Evolutionary conservation across 2,113 vertebrate genomes (phyloP).

Genomic region (Nerophis ophidion): DNA sequence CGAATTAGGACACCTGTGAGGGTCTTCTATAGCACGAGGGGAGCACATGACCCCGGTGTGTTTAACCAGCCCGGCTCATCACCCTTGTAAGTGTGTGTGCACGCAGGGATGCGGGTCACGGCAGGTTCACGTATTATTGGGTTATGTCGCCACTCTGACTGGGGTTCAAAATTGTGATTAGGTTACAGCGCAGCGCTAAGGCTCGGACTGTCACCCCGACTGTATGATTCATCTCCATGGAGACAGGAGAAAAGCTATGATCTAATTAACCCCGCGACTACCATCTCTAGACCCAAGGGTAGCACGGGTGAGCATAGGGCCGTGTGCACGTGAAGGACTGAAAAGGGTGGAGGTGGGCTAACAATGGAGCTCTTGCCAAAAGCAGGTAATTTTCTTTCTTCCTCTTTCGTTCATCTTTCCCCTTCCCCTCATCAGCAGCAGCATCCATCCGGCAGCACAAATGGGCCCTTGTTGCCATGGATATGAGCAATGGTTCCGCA

Average conservation of each 20-base stretch:
- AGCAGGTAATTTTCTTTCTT: slow-evolving; percentile 46
- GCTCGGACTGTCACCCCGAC: slow-evolving; percentile 63
- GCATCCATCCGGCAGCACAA: slow-evolving; percentile 53
- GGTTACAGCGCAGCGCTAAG: slow-evolving; percentile 57
- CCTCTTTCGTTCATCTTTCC: slow-evolving; percentile 38
- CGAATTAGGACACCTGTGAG: slow-evolving; percentile 69
- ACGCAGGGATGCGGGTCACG: slow-evolving; percentile 54
- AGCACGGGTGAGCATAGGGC: slow-evolving; percentile 32
- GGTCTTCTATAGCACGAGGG: slow-evolving; percentile 25
- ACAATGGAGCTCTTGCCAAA: slow-evolving; percentile 40
- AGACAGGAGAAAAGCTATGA: slow-evolving; percentile 66
- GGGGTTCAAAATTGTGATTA: slow-evolving; percentile 64
- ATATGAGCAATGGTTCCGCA: slow-evolving; percentile 59
- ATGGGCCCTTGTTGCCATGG: slow-evolving; percentile 67
- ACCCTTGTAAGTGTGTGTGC: slow-evolving; percentile 34
- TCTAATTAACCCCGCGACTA: slow-evolving; percentile 64
- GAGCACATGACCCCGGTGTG: slow-evolving; percentile 47
- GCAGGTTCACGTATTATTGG: slow-evolving; percentile 63
- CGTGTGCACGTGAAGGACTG: slow-evolving; percentile 13
- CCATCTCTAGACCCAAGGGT: slow-evolving; percentile 45
- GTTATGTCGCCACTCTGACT: slow-evolving; percentile 56
- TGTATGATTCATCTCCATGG: slow-evolving; percentile 72
- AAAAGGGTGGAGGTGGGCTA: slow-evolving; percentile 19
- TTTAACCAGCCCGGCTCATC: slow-evolving; percentile 51
- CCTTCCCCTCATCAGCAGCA: slow-evolving; percentile 47